Conservation (phyloP, 1,140 invertebrate species). For the Drosophila quadrilineata region DNA sequence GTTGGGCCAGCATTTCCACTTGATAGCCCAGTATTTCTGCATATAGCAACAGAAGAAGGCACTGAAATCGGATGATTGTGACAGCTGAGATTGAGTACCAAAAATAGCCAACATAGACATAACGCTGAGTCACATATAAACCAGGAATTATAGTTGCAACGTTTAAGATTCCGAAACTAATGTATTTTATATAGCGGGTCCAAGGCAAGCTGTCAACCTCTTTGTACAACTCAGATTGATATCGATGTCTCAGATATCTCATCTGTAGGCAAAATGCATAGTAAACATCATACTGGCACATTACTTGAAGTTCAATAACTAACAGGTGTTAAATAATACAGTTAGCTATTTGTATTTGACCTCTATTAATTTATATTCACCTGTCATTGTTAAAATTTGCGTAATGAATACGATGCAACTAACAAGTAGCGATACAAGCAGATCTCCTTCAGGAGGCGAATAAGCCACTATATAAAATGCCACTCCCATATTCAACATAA, state of each 20-base stretch:
- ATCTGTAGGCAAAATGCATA: constrained; percentile 38
- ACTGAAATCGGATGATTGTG: constrained; percentile 44
- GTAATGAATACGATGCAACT: constrained; percentile 45
- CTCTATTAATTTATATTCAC: neutral
- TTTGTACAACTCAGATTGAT: constrained; percentile 41
- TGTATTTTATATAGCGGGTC: constrained; percentile 25
- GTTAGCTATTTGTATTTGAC: neutral
- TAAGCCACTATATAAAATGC: constrained; percentile 4
- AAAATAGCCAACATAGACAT: constrained; percentile 39
- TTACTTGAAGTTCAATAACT: constrained; percentile 50
- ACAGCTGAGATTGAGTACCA: constrained; percentile 44
- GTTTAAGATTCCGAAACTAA: constrained; percentile 24
- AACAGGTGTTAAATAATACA: neutral
- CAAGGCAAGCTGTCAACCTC: neutral
- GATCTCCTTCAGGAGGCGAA: neutral
- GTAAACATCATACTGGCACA: constrained; percentile 40
- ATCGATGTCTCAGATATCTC: constrained; percentile 14
- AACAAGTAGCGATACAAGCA: constrained; percentile 43
- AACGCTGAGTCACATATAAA: constrained; percentile 1
- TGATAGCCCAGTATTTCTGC: constrained; percentile 48
- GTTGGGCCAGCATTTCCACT: constrained; percentile 22
- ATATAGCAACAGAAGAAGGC: constrained; percentile 53
- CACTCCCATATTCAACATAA: constrained; percentile 18
- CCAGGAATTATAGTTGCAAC: neutral
- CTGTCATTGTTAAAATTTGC: constrained; percentile 42